A percentile compares a stretch with the other conserved stretches of the same genome.
phyloP scores from a whole-genome alignment of 2,113 vertebrate genomes.

The Theristicus caerulescens region DNA sequence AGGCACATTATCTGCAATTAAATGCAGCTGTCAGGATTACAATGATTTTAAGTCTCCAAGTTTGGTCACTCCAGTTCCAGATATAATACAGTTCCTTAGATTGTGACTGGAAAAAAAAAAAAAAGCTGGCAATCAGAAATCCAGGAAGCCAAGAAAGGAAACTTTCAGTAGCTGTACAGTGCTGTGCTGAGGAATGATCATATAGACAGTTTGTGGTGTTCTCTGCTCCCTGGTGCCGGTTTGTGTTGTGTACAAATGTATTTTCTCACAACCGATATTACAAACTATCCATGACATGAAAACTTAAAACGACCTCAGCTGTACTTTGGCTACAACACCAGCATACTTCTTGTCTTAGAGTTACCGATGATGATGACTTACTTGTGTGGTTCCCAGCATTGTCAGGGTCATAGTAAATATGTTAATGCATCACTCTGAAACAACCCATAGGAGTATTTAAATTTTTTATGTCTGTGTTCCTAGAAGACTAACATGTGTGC shows the following conservation, averaged over 20 bases:
- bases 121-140: background rate
- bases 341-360: background rate
- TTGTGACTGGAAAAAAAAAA: background rate
- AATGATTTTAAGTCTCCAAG: background rate
- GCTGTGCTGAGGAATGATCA: background rate
- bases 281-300: background rate
- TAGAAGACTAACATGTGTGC: background rate
- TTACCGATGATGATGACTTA: background rate
- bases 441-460: background rate
- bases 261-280: background rate
- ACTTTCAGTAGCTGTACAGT: background rate
- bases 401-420: background rate
- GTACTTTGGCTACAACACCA: background rate
- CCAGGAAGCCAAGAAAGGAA: background rate
- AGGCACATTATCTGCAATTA: constrained; percentile 16
- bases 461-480: background rate
- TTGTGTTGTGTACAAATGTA: background rate
- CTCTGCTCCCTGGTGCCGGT: background rate
- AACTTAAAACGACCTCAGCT: background rate
- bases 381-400: background rate
- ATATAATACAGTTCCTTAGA: background rate
- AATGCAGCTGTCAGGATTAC: background rate
- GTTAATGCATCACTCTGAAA: background rate
- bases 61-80: background rate
- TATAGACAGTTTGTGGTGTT: background rate